Conservation (phyloP, 1,140 invertebrate genomes). For the Drosophila pruinosa region DNA sequence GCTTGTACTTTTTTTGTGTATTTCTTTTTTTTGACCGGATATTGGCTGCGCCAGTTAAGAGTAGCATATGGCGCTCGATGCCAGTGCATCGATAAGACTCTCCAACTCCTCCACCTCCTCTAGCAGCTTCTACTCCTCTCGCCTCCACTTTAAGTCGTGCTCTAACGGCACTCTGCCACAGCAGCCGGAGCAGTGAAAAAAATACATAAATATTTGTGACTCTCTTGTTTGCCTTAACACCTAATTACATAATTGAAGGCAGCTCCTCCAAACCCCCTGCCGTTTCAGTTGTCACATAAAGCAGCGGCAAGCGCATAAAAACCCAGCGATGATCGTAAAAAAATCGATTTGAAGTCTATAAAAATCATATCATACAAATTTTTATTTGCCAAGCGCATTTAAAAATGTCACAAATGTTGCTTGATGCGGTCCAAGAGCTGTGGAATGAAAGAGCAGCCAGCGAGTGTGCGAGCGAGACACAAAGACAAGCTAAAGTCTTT, state of each 20-base stretch:
- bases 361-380: constrained; percentile 80
- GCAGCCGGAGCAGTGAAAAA: no score
- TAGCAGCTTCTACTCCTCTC: not conserved
- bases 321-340: constrained; percentile 70
- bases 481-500: not conserved
- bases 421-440: no score
- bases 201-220: constrained; percentile 38
- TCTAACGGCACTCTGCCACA: not conserved
- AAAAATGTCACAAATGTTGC: constrained; percentile 16
- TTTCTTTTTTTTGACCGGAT: constrained; percentile 20
- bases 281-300: constrained; percentile 65
- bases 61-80: constrained; percentile 50
- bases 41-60: constrained; percentile 10
- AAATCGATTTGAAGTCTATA: constrained; percentile 79
- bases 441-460: not conserved
- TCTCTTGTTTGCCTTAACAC: constrained; percentile 59
- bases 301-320: constrained; percentile 66
- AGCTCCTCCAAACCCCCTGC: constrained; percentile 4
- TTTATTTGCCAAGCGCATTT: constrained; percentile 64
- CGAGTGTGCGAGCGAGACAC: not conserved
- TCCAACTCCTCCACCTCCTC: not conserved
- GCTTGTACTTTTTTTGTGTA: constrained; percentile 11
- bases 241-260: constrained; percentile 71
- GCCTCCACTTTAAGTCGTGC: not conserved
- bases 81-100: constrained; percentile 47